Percentiles rank a stretch among this genome's conserved stretches.
Evolutionary conservation across 2,797 vertebrate species (phyloP).

Genomic region (Ceyx erithaca): DNA sequence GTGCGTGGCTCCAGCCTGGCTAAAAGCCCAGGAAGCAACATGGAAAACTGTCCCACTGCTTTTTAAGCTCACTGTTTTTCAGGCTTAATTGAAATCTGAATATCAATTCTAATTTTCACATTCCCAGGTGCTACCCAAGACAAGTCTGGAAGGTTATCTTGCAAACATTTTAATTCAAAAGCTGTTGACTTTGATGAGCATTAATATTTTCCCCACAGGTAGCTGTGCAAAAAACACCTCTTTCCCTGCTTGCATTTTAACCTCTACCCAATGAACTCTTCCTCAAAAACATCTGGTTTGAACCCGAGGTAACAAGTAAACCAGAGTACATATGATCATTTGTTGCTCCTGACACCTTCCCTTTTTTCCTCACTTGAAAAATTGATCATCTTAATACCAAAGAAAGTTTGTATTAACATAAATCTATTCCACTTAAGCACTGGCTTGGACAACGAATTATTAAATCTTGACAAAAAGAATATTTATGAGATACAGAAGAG

Average conservation of each 20-base stretch:
- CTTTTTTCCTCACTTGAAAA: conserved; percentile 46
- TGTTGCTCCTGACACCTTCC: conserved; percentile 10
- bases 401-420: conserved; percentile 67
- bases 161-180: background rate
- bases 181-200: background rate
- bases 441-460: conserved; percentile 62
- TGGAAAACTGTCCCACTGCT: background rate
- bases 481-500: conserved; percentile 69
- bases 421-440: conserved; percentile 69
- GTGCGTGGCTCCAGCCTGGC: accelerated
- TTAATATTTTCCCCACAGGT: background rate
- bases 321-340: background rate
- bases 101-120: conserved; percentile 10
- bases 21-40: background rate
- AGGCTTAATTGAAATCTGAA: conserved; percentile 17
- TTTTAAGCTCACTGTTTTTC: background rate
- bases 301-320: background rate
- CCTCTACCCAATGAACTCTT: background rate
- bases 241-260: background rate
- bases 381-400: conserved; percentile 52
- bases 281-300: background rate
- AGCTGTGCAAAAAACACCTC: background rate
- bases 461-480: conserved; percentile 72
- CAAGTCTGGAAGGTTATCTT: background rate
- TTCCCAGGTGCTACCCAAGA: background rate